phyloP scores from a whole-genome alignment of 2,113 vertebrate species.

The Clupea harengus region DNA sequence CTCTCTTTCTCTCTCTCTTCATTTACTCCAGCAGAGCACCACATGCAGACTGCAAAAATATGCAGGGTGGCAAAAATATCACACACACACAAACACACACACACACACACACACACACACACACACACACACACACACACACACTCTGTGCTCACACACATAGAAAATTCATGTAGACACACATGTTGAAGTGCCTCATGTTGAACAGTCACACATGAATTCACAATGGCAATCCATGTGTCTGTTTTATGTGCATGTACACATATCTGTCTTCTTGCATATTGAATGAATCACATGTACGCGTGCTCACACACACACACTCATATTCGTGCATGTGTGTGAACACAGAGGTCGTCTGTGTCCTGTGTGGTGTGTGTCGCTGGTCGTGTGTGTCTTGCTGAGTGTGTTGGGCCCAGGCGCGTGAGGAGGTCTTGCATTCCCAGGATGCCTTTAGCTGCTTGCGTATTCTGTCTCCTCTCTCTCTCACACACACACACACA shows the following conservation, averaged over 20 bases:
- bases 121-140: too few relatives aligned
- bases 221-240: neutral
- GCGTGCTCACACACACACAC: neutral
- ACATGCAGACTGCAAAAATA: too few relatives aligned
- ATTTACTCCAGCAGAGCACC: too few relatives aligned
- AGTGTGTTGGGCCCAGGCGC: neutral
- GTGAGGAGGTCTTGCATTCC: conserved; percentile 38
- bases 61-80: too few relatives aligned
- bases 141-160: neutral
- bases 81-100: neutral
- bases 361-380: conserved; percentile 17
- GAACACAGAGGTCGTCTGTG: conserved; percentile 5
- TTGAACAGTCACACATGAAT: neutral
- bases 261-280: neutral
- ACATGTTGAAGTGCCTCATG: too few relatives aligned
- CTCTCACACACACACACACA: too few relatives aligned
- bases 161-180: neutral
- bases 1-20: too few relatives aligned
- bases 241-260: neutral
- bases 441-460: conserved; percentile 49
- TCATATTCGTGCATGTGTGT: conserved; percentile 14
- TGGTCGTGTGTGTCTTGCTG: neutral
- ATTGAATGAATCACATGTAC: neutral
- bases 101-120: neutral
- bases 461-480: conserved; percentile 23